phyloP scores from a whole-genome alignment of 2,888 invertebrate species.

The Aproaerema taeniolella region DNA sequence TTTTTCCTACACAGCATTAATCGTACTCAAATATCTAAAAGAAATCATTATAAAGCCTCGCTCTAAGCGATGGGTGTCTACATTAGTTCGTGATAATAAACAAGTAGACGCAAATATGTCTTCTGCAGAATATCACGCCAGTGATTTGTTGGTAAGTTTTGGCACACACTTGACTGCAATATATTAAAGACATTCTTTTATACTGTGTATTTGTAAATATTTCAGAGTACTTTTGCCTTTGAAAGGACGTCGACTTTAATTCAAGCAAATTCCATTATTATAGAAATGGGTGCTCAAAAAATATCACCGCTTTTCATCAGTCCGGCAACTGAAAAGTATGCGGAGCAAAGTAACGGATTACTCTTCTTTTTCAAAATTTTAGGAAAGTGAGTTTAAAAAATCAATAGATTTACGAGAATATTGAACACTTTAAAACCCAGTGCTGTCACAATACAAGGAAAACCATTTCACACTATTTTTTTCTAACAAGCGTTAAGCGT shows the following conservation, averaged over 20 bases:
- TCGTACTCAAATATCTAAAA: background rate
- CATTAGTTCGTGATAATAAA: conserved; percentile 78
- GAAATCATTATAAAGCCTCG: background rate
- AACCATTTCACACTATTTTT: no score
- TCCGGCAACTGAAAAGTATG: background rate
- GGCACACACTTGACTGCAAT: no score
- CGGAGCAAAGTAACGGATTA: background rate
- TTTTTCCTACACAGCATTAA: background rate
- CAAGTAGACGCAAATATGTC: background rate
- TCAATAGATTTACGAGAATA: background rate
- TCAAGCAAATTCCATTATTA: background rate
- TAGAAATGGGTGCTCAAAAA: background rate
- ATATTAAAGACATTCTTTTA: background rate
- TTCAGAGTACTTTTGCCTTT: background rate
- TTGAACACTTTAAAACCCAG: no score
- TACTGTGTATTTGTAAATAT: background rate
- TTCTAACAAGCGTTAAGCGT: no score
- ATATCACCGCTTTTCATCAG: background rate
- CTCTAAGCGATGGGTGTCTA: conserved; percentile 82
- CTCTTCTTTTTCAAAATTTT: conserved; percentile 79
- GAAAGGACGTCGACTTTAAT: background rate
- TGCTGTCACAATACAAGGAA: no score
- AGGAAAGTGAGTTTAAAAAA: conserved; percentile 80
- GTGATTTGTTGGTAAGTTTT: background rate
- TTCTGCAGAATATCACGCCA: background rate